Evolutionary conservation across 1,140 invertebrate genomes (phyloP), one percentile per base, ranked within the genome.

Genomic region (Ylistrum balloti): DNA sequence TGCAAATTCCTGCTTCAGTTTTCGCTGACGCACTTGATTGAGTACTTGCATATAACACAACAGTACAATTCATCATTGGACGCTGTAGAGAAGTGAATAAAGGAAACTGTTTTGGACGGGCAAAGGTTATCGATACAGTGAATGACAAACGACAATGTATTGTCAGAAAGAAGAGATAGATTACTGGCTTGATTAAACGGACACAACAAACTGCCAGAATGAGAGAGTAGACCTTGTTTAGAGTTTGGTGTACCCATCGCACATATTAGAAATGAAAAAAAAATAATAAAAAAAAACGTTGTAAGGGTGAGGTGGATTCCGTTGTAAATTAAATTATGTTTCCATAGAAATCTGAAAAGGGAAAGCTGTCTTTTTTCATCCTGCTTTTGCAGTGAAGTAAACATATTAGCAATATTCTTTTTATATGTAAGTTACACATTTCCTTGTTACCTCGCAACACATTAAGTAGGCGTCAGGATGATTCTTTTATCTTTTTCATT

Each of bases 61-160:
- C 35, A 38, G 35, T 28, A 28, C 22, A 28, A 74, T 74, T 74
- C 56, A 74, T 74, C 56, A 74, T n/a, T 22, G 56, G 13, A 17
- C 3, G n/a, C 22, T 74, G 56, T n/a, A 74, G 56, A 74, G 11
- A 74, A 74, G 28, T 1, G 28, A 74, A 74, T 74, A 74, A 74
- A 74, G 56, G 9, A 17, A 74, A 74, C 22, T 74, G 56, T 28
- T 74, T 74, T 5, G 56, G 9, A 28, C 22, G 15, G 56, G 22
- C 56, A 74, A n/a, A 28, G 56, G 56, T 74, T 28, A 74, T 74
- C 56, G 56, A 74, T 74, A 28, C 45, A 74, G n/a, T 74, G 56
- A 74, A 74, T 74, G 56, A 74, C 56, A 74, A 74, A 74, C 56
- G 56, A 74, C 56, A 74, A 74, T 22, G 56, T 28, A 1, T 74